Evolutionary conservation across 2,888 invertebrate genomes (phyloP), one percentile per base, ranked within the genome.

Genomic region (Acleris cristana): DNA sequence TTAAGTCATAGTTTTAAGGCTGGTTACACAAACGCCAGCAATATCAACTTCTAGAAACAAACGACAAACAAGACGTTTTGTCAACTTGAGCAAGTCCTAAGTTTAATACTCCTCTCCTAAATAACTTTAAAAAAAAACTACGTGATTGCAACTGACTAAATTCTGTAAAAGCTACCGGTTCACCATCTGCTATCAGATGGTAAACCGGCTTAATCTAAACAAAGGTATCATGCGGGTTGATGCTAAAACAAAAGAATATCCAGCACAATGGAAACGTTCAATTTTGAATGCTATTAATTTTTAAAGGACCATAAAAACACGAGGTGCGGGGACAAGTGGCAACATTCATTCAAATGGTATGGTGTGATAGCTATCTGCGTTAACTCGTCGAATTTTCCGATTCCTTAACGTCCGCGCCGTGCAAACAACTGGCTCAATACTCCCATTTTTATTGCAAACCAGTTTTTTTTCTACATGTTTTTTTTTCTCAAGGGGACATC

Each of bases 361-460:
- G 67, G 65, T 65, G 44, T 78, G 85, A 84, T 83, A 78, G 65
- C 78, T 73, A 82, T 83, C 80, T 80, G 77, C 75, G 77, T 76
- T 77, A 82, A 77, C 78, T 77, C 72, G 77, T 76, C 77, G 78
- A 56, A 73, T 72, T 76, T 77, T 74, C 69, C 74, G 78, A 76
- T 80, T 76, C 62, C 74, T 71, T 71, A 71, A 69, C 57, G 71
- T 70, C 68, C 74, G 66, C 71, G 70, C 64, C n/a, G 30, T 30
- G 18, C 30, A 30, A 57, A 18, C 30, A 45, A 56, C 26, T 1
- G n/a, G 45, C 40, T 61, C 72, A 65, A 70, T 71, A 69, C 57
- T 69, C 71, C 56, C 58, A 55, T 60, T 65, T 48, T 73, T 72
- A 69, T 73, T 71, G 70, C 65, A 59, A 49, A 12, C 23, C 40